These are phyloP conservation scores for Microcebus griseorufus DNA, from an alignment of 2,113 vertebrate genomes.

Conservation along the genomic window DNA sequence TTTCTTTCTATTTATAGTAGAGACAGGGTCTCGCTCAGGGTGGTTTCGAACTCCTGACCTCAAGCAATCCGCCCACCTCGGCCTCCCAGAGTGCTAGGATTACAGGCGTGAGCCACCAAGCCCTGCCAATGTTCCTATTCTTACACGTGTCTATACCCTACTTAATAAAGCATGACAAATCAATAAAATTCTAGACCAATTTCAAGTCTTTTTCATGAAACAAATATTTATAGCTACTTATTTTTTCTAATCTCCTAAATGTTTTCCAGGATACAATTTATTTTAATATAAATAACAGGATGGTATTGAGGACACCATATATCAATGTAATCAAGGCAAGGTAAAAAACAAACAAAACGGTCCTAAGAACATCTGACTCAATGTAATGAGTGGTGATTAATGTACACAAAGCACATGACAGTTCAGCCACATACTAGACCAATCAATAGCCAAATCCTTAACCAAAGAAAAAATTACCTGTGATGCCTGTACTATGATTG, in stretches of 20 bases:
- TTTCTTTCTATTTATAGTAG: no score
- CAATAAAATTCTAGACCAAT: background rate
- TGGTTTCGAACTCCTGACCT: no score
- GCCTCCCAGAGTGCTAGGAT: no score
- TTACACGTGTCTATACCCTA: background rate
- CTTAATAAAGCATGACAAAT: background rate
- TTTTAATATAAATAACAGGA: background rate
- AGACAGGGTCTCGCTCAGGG: no score
- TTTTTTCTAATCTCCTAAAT: no score
- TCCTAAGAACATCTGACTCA: background rate
- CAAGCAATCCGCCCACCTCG: fast-evolving
- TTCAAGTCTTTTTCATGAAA: background rate
- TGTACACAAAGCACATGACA: background rate
- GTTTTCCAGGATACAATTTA: background rate
- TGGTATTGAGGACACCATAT: background rate
- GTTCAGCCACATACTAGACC: background rate
- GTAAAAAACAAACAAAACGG: background rate
- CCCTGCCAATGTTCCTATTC: no score
- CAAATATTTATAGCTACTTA: background rate
- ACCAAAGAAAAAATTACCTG: constrained; percentile 86
- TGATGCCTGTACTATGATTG: constrained; percentile 98
- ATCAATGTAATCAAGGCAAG: background rate
- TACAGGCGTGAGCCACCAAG: no score
- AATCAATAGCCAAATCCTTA: background rate
- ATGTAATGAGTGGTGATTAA: background rate